Conservation (phyloP, 2,888 invertebrate genomes). For the Agrochola circellaris region DNA sequence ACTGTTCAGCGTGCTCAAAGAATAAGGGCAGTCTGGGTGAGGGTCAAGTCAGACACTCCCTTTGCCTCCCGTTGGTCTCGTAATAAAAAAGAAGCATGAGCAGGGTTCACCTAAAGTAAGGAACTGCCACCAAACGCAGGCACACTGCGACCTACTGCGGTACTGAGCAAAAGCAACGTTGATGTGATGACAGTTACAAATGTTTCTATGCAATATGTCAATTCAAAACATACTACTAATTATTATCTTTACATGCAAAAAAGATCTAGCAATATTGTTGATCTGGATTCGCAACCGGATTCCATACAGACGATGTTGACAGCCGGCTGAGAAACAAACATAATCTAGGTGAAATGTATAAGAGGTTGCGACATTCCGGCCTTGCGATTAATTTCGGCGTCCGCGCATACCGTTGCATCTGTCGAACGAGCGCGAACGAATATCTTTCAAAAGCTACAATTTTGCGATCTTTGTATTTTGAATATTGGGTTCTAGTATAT, state of each 20-base stretch:
- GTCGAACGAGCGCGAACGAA: constrained; percentile 22
- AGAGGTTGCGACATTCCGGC: constrained; percentile 68
- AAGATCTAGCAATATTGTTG: constrained; percentile 15
- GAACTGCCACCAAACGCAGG: not conserved
- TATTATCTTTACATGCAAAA: not conserved
- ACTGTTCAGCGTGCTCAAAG: not conserved
- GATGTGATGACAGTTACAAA: not conserved
- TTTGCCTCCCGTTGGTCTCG: not conserved
- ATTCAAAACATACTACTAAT: not conserved
- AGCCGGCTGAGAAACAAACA: constrained; percentile 57
- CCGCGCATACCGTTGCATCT: constrained; percentile 61
- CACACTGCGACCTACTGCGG: too few species aligned
- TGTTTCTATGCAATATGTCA: not conserved
- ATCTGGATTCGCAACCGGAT: constrained; percentile 57
- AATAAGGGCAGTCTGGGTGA: not conserved
- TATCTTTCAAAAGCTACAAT: constrained; percentile 23
- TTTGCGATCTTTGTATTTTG: not conserved
- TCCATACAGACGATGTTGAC: constrained; percentile 56
- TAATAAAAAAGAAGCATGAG: not conserved
- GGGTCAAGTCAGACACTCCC: not conserved
- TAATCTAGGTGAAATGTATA: constrained; percentile 65
- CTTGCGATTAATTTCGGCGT: constrained; percentile 71
- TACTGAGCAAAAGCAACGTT: not conserved
- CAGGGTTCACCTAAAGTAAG: not conserved
- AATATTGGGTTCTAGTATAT: not conserved